phyloP scores from a whole-genome alignment of 2,888 invertebrate species.

The Autographa gamma region DNA sequence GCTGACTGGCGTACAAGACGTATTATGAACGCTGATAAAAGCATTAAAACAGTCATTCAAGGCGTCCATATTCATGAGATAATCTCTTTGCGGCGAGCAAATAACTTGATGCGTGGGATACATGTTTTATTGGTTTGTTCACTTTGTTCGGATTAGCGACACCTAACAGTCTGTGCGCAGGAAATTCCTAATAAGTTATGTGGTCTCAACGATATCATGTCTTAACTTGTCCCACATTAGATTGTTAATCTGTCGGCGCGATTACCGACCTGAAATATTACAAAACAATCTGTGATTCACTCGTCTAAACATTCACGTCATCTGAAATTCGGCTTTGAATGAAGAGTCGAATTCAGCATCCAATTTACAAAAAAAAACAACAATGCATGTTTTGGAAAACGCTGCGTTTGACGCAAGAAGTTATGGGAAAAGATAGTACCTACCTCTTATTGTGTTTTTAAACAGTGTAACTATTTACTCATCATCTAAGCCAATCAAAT shows the following conservation, averaged over 20 bases:
- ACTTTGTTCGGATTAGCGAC: conserved; percentile 14
- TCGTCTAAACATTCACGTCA: too few species aligned
- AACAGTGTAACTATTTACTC: too few species aligned
- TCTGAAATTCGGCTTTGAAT: too few species aligned
- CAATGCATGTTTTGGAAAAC: too few species aligned
- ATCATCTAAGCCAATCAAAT: too few species aligned
- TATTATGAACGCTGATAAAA: conserved; percentile 2
- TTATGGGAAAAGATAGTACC: too few species aligned
- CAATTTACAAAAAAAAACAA: too few species aligned
- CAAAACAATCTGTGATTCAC: background rate
- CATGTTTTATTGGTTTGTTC: background rate
- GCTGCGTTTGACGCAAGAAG: too few species aligned
- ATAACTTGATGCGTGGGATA: conserved; percentile 14
- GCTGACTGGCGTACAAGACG: background rate
- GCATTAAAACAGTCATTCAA: conserved; percentile 22
- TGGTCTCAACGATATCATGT: conserved; percentile 1
- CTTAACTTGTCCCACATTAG: background rate
- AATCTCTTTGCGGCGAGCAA: conserved; percentile 22
- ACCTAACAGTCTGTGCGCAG: conserved; percentile 12
- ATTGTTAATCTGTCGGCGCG: background rate
- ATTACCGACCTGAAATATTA: background rate
- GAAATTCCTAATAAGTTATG: conserved; percentile 30
- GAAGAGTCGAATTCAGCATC: too few species aligned
- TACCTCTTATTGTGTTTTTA: too few species aligned
- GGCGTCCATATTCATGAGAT: conserved; percentile 27